phyloP scores from a whole-genome alignment of 2,888 invertebrate species.

The Phania funesta region DNA sequence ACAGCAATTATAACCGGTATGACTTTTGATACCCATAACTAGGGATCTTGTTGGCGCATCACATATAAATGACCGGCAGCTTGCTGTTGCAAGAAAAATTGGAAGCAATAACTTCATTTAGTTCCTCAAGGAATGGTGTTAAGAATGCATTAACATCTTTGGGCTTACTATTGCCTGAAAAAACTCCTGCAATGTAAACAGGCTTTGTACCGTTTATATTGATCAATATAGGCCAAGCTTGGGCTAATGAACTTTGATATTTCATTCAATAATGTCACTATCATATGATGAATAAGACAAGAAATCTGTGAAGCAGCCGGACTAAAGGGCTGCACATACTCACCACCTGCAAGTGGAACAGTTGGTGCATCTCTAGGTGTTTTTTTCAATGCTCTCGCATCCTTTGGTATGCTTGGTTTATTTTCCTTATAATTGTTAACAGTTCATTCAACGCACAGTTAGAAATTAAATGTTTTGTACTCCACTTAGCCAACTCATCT shows the following conservation, averaged over 20 bases:
- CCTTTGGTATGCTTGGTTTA: constrained; percentile 26
- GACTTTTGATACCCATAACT: constrained; percentile 43
- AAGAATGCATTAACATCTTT: constrained; percentile 41
- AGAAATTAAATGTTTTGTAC: constrained; percentile 45
- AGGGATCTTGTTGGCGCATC: constrained; percentile 48
- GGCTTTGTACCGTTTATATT: constrained; percentile 31
- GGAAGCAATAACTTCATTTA: constrained; percentile 27
- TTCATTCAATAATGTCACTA: constrained; percentile 14
- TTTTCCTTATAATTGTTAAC: constrained; percentile 28
- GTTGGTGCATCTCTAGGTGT: constrained; percentile 39
- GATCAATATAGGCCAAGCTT: constrained; percentile 49
- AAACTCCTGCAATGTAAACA: constrained; percentile 27
- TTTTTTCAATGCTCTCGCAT: constrained; percentile 53
- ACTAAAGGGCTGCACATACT: constrained; percentile 49
- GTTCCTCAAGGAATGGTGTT: constrained; percentile 42
- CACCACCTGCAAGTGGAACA: constrained; percentile 29
- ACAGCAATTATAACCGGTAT: constrained; percentile 43
- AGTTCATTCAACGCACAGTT: constrained; percentile 24
- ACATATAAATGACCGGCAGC: constrained; percentile 45
- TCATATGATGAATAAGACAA: constrained; percentile 5
- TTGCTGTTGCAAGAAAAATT: constrained; percentile 25
- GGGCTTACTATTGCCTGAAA: constrained; percentile 41
- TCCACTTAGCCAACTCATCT: constrained; percentile 26
- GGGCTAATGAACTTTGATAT: constrained; percentile 47
- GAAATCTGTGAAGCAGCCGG: constrained; percentile 53